Evolutionary conservation across 2,113 vertebrate species (phyloP), one percentile per base, ranked within the genome.

Genomic region (Lagenorhynchus albirostris): DNA sequence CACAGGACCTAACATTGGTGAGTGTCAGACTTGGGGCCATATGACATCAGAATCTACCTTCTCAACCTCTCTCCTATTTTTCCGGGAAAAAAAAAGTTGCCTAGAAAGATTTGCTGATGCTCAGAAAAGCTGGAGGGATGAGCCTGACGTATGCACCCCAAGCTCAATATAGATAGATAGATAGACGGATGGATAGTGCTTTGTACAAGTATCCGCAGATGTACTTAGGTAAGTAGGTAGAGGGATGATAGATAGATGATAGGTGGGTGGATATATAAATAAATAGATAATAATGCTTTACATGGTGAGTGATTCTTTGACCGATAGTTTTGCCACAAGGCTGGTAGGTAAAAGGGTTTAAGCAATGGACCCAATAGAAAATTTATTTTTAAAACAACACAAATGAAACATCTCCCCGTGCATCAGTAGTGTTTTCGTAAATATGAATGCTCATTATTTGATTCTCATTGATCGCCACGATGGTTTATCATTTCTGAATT

Each of bases 401-500:
- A 93, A 91, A 74, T 41, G 12, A 84, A 93, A 23, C 55, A 3
- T 41, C 21, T 93, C 38, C 81, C 50, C 23, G 71, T 1, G 1
- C 55, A 73, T 85, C 62, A 20, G 3, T 4, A n/a, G 62, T 74
- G 55, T 93, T 93, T 63, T 89, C 81, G 82, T 86, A 67, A 80
- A 89, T 91, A 29, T 50, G 86, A 91, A 60, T 63, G 74, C 55
- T 50, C 58, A 25, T 71, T 65, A 71, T 91, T 94, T 95, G 89
- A 97, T 87, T 77, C 55, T 70, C 36, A 65, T 91, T 67, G 91
- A 93, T 89, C 81, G 86, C 73, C 47, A 7, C 41, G 76, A 76
- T 70, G 2, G 81, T 26, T 62, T 68, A 83, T 96, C 85, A 60
- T 93, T 89, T 79, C 81, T 77, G 88, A 96, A 81, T 50, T 65